phyloP scores from a whole-genome alignment of 1,140 invertebrate genomes.

The Bombus terrestris region DNA sequence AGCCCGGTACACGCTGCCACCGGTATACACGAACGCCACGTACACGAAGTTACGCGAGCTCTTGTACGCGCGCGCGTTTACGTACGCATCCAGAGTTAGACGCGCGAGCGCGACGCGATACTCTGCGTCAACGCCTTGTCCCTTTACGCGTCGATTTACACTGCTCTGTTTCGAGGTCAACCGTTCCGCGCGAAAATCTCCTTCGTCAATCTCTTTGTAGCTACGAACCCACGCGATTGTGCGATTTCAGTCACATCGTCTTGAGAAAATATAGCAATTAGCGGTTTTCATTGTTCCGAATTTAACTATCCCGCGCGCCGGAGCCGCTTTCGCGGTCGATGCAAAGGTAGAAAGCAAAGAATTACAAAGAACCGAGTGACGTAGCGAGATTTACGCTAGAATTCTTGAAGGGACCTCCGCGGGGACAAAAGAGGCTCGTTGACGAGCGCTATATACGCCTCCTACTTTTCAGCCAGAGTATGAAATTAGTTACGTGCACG shows the following conservation, averaged over 20 bases:
- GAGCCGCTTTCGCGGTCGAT: background rate
- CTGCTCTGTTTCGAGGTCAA: background rate
- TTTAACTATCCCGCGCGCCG: background rate
- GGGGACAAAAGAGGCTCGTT: conserved; percentile 35
- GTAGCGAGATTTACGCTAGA: conserved; percentile 34
- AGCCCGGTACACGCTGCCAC: conserved; percentile 53
- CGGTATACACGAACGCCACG: conserved; percentile 1
- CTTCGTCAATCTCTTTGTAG: background rate
- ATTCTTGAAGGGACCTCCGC: conserved; percentile 14
- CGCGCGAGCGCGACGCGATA: conserved; percentile 1
- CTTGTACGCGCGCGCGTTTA: background rate
- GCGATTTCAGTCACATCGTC: background rate
- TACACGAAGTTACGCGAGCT: background rate
- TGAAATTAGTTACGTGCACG: conserved; percentile 46
- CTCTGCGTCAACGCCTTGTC: background rate
- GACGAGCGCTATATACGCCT: conserved; percentile 14
- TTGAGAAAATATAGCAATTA: background rate
- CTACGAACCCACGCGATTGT: background rate
- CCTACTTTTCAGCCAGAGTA: conserved; percentile 27
- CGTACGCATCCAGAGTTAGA: conserved; percentile 7
- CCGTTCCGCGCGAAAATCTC: background rate
- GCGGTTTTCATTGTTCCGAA: background rate
- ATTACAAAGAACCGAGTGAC: background rate
- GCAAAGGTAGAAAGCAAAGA: background rate
- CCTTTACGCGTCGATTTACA: background rate